Base-by-base conservation (phyloP, 30 jellyfish, hydroid and myxozoan genomes). In the Turritopsis dohrnii region DNA sequence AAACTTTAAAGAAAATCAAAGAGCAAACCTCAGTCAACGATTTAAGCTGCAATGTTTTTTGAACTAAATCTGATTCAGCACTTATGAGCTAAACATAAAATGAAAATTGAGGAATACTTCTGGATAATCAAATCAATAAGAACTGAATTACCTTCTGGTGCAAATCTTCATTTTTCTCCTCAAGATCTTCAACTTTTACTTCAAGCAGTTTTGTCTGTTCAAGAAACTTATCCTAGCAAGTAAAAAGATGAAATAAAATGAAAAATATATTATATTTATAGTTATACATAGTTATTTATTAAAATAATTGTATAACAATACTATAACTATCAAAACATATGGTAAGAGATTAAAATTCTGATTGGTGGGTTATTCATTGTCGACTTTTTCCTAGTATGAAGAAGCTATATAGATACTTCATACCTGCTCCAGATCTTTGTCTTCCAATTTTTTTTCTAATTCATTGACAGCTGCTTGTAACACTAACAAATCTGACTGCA, bases 401-500 rank as follows among this genome's bases (percentile, higher is more conserved):
- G n/a, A n/a, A n/a, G n/a, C n/a, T n/a, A n/a, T 19, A 25, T 17
- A 72, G 54, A 72, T 25, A n/a, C n/a, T 52, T 22, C 28, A 13
- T 21, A 79, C 86, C 86, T 71, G 86, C 26, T 28, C 79, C 17
- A 23, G 71, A 23, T 27, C 85, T 69, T 26, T 24, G 29, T 84
- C 86, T 54, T 88, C 95, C 27, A 93, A 77, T 71, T 85, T 93
- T 17, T 29, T 84, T 66, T 93, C 96, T 21, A 93, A 86, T 18
- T 88, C 94, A 23, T 80, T 84, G 22, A 93, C 88, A 26, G 53
- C 71, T 25, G 96, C 95, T 85, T 93, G 98, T 9, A 95, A 81
- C 53, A 88, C 95, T 1, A 88, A 93, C 72, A 93, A 83, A 79
- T 93, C 98, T 22, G 98, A 84, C 79, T 85, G 96, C 18, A 87